Evolutionary conservation across 2,113 vertebrate genomes (phyloP).

Genomic region (Seriola aureovittata): DNA sequence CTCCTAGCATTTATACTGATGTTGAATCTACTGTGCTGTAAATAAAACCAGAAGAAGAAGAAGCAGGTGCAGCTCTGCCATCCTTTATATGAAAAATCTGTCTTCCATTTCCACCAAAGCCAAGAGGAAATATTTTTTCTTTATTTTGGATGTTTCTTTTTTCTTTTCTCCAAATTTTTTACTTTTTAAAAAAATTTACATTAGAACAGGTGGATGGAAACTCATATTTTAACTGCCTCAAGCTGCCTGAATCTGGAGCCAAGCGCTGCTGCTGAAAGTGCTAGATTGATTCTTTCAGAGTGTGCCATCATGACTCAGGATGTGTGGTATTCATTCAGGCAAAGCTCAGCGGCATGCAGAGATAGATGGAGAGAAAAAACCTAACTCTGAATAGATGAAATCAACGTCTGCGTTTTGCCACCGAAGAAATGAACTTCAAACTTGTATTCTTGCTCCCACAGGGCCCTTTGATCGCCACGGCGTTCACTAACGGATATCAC

Average conservation of each 20-base stretch:
- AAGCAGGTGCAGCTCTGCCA: too few relatives aligned
- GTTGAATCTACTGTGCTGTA: background rate
- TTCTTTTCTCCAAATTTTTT: background rate
- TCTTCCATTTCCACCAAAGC: background rate
- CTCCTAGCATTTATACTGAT: background rate
- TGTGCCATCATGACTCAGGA: background rate
- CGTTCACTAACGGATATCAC: conserved; percentile 99
- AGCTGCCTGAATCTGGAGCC: background rate
- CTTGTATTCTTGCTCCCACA: conserved; percentile 72
- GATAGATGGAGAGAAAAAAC: background rate
- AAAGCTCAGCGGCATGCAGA: background rate
- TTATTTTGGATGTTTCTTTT: background rate
- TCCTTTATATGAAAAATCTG: background rate
- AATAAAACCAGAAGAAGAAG: background rate
- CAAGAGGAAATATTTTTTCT: background rate
- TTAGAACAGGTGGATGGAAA: too few relatives aligned
- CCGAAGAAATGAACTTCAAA: conserved; percentile 1
- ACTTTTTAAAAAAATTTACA: background rate
- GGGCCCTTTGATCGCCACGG: conserved; percentile 99
- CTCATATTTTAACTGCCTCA: background rate
- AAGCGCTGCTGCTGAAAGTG: background rate
- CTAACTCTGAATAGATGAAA: background rate
- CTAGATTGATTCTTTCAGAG: background rate
- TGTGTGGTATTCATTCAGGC: background rate
- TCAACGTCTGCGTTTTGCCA: background rate